phyloP scores from a whole-genome alignment of 30 jellyfish, hydroid and myxozoan genomes.

The Cassiopea andromeda region DNA sequence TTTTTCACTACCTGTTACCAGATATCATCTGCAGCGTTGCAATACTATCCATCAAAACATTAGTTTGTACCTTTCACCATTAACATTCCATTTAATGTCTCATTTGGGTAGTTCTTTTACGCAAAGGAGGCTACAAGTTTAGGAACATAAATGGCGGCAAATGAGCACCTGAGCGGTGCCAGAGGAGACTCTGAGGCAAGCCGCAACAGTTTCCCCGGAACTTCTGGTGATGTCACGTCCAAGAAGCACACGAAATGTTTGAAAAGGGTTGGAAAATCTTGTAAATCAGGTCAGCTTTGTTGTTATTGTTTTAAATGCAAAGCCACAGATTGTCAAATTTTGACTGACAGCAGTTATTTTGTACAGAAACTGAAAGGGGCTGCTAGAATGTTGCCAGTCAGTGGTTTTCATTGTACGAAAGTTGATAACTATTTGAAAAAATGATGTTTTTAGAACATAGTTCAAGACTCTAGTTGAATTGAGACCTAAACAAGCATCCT shows the following conservation, averaged over 20 bases:
- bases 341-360: neutral
- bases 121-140: neutral
- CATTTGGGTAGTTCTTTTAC: neutral
- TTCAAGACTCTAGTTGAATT: no score
- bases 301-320: neutral
- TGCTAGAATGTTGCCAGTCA: no score
- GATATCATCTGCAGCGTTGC: no score
- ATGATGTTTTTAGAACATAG: no score
- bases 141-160: conserved; percentile 35
- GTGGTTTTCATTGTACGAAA: no score
- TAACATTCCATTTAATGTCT: no score
- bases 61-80: no score
- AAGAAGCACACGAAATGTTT: conserved; percentile 49
- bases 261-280: conserved; percentile 50
- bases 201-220: conserved; percentile 56
- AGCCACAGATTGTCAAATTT: no score
- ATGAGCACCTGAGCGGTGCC: neutral
- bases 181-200: conserved; percentile 65
- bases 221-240: conserved; percentile 1
- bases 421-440: no score
- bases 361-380: neutral
- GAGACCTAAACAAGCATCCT: no score
- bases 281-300: conserved; percentile 47
- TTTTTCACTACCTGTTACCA: no score
- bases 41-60: no score